Conservation (phyloP, 2,888 invertebrate genomes). For the Myopa testacea region DNA sequence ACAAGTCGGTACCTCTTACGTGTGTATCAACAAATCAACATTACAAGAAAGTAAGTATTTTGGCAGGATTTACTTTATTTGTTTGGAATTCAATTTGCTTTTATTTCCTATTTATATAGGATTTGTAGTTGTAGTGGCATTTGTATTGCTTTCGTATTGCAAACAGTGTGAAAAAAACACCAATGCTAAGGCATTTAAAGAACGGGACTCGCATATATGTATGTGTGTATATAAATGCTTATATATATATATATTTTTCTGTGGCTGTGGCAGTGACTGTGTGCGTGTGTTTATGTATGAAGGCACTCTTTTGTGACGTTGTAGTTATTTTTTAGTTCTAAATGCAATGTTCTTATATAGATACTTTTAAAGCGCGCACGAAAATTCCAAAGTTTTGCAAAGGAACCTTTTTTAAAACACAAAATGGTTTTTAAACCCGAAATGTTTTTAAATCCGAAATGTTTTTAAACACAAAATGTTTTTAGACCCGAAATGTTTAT, state of each 20-base stretch:
- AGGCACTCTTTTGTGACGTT: constrained; percentile 4
- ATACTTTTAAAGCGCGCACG: constrained; percentile 7
- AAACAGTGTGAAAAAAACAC: neutral
- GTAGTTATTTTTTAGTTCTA: constrained; percentile 7
- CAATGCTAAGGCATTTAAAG: constrained; percentile 4
- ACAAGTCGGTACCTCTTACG: too few species aligned
- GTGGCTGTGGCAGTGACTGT: neutral
- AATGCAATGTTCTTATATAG: neutral
- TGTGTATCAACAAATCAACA: too few species aligned
- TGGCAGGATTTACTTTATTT: constrained; percentile 2
- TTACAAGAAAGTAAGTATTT: neutral
- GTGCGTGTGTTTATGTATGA: neutral
- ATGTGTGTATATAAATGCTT: too few species aligned
- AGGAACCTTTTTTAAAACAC: neutral
- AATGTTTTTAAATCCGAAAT: too few species aligned
- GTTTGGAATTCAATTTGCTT: neutral
- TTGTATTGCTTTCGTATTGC: neutral
- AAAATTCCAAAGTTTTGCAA: neutral
- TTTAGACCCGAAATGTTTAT: too few species aligned
- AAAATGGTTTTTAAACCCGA: too few species aligned
- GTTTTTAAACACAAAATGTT: too few species aligned
- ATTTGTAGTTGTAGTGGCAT: too few species aligned
- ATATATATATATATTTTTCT: too few species aligned
- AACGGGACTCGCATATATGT: too few species aligned
- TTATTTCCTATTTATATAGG: neutral